Percentiles rank a stretch among this genome's conserved stretches.
phyloP scores from a whole-genome alignment of 2,797 vertebrate genomes.

The Catostomus latipinnis region DNA sequence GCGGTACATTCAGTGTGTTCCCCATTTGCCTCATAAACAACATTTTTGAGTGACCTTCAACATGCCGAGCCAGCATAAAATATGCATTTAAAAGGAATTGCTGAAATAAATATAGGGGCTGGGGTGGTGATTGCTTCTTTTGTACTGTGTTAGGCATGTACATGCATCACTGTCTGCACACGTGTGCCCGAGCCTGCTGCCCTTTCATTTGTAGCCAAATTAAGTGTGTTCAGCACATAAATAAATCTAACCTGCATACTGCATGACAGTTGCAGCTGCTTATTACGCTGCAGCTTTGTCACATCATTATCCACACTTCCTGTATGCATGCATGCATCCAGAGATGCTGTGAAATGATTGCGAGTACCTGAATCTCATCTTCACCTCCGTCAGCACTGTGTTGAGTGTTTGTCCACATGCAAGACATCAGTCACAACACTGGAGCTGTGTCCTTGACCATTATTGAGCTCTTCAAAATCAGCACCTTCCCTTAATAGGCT shows the following conservation, averaged over 20 bases:
- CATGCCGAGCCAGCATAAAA: conserved; percentile 83
- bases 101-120: conserved; percentile 70
- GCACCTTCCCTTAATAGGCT: conserved; percentile 60
- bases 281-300: conserved; percentile 76
- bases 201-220: conserved; percentile 81
- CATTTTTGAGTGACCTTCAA: conserved; percentile 79
- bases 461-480: conserved; percentile 65
- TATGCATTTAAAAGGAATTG: conserved; percentile 81
- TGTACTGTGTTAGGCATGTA: conserved; percentile 73
- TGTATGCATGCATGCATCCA: conserved; percentile 47
- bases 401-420: conserved; percentile 35
- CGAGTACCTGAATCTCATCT: conserved; percentile 24
- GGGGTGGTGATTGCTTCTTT: conserved; percentile 79
- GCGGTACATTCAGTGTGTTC: conserved; percentile 68
- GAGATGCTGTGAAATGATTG: conserved; percentile 46
- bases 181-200: conserved; percentile 74
- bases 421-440: conserved; percentile 51
- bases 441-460: conserved; percentile 74
- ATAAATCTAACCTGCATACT: conserved; percentile 72
- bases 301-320: conserved; percentile 74
- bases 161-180: conserved; percentile 83
- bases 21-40: conserved; percentile 76
- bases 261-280: conserved; percentile 78
- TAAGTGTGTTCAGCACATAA: conserved; percentile 84
- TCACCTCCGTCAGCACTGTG: conserved; percentile 13